These are phyloP conservation scores for Sylvia borin DNA, from an alignment of 2,797 vertebrate genomes.

Conservation along the genomic window DNA sequence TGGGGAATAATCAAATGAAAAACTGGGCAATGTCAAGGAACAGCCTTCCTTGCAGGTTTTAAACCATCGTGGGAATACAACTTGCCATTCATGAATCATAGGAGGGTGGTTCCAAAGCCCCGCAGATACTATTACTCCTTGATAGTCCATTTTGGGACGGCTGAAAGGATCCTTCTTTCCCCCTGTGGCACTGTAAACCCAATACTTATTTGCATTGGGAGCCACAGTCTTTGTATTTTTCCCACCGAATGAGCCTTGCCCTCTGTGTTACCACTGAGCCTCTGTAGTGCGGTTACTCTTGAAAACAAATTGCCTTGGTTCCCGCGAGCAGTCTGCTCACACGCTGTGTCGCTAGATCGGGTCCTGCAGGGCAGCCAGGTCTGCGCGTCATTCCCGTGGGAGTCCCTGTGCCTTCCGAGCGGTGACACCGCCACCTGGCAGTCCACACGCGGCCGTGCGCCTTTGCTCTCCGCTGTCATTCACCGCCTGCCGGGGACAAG, in stretches of 20 bases:
- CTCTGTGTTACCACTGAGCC: background rate
- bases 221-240: rapidly evolving
- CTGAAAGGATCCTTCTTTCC: background rate
- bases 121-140: background rate
- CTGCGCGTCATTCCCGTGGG: background rate
- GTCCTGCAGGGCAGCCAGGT: background rate
- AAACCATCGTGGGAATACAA: background rate
- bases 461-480: background rate
- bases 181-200: background rate
- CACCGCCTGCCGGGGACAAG: background rate
- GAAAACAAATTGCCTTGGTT: background rate
- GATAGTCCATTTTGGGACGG: background rate
- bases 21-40: background rate
- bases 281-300: rapidly evolving
- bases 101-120: background rate
- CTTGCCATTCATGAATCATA: background rate
- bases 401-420: background rate
- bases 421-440: background rate
- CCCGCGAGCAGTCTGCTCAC: background rate
- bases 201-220: background rate
- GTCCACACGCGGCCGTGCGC: rapidly evolving
- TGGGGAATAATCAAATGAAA: background rate
- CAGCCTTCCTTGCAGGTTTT: background rate
- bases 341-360: background rate
- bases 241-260: background rate